Base-by-base conservation (phyloP, 2,888 invertebrate species). In the Drosophila crucigera region DNA sequence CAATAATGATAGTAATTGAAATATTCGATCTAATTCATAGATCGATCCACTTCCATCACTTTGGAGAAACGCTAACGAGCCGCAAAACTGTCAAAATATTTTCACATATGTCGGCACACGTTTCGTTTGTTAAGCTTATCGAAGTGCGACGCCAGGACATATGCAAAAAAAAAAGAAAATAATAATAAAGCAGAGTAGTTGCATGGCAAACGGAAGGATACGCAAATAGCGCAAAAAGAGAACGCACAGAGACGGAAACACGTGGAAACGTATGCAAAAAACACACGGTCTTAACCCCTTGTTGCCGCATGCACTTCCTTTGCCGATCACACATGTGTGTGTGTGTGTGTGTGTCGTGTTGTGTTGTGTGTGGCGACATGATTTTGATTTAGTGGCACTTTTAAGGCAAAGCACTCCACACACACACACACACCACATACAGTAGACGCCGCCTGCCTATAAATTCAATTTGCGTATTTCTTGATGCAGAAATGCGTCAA, bases 61-160 rank as follows among this genome's bases (percentile, higher is more conserved):
- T 22, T 30, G 52, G 49, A 41, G 62, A 69, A 76, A 68, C 70
- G 75, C 78, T 89, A 88, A 88, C 91, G 91, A 88, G 79, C 91
- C 91, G 90, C 81, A 81, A 91, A 89, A 84, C 90, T 88, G 91
- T 91, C 90, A 88, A 91, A 88, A 88, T 85, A 90, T 79, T 88
- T 87, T 72, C 91, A 80, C 83, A 87, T 74, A 70, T 84, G 75
- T 49, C 50, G 64, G 28, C 80, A 60, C 86, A 83, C 81, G 81
- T 76, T 80, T 61, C 80, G 68, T 58, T 54, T 60, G 56, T 78
- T 59, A 56, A 73, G 70, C 56, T 68, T 70, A 85, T 50, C 83
- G 67, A 69, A 59, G 78, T 71, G 82, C 69, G 71, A 86, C 87
- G 82, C 39, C 73, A 72, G 73, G 70, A 75, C 76, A 78, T 76